Evolutionary conservation across 2,888 invertebrate genomes (phyloP).

Genomic region (Ypsolopha scabrella): DNA sequence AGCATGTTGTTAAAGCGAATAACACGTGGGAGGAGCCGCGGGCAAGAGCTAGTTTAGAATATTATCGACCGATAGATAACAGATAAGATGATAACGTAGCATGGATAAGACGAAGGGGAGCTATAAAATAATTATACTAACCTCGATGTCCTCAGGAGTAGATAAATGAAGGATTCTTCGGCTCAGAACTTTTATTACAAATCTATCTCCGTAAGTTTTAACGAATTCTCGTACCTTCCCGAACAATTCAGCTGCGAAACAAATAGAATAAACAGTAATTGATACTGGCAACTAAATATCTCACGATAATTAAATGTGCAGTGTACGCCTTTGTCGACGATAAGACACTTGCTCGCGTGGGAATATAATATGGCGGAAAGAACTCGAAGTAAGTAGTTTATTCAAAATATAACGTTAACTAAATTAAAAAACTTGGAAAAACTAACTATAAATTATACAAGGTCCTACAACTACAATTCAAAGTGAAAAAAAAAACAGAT

Average conservation of each 20-base stretch:
- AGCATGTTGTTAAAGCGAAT: too few species aligned
- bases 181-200: constrained; percentile 29
- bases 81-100: background rate
- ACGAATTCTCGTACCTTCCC: constrained; percentile 19
- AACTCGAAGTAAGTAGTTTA: background rate
- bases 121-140: constrained; percentile 11
- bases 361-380: background rate
- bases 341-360: background rate
- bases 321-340: background rate
- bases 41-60: too few species aligned
- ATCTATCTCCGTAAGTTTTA: constrained; percentile 29
- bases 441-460: too few species aligned
- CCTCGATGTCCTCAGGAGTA: constrained; percentile 56
- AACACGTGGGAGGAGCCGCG: too few species aligned
- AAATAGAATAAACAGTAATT: too few species aligned
- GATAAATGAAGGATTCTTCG: constrained; percentile 39
- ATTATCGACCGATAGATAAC: too few species aligned
- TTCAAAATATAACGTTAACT: too few species aligned
- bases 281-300: constrained; percentile 7
- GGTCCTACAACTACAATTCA: too few species aligned
- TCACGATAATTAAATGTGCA: background rate
- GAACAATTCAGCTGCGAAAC: constrained; percentile 29
- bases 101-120: background rate
- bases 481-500: too few species aligned
- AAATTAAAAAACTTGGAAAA: too few species aligned